These are phyloP conservation scores for Sitta europaea DNA, from an alignment of 2,113 vertebrate species.

Conservation along the genomic window DNA sequence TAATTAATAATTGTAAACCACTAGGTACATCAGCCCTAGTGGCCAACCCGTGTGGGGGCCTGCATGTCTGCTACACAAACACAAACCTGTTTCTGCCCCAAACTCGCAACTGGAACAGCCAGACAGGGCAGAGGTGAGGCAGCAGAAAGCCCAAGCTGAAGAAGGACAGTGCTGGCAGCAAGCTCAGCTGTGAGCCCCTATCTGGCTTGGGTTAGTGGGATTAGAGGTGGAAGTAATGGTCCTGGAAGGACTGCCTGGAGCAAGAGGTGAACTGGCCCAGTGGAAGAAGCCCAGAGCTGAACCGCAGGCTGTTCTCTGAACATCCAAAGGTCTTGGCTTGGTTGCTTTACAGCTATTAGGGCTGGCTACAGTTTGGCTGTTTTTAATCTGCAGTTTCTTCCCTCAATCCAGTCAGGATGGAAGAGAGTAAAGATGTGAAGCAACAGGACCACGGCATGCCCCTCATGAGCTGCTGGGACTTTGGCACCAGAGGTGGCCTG, in stretches of 20 bases:
- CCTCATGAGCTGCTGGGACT: not conserved
- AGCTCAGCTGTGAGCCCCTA: not conserved
- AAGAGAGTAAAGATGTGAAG: not conserved
- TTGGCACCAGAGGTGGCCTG: rapidly evolving
- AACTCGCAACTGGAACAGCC: not conserved
- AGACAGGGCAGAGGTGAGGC: not conserved
- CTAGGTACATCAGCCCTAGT: not conserved
- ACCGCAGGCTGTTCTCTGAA: not conserved
- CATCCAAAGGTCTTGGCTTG: not conserved
- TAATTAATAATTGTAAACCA: too few relatives aligned
- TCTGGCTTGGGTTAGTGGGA: not conserved
- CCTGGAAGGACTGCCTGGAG: not conserved
- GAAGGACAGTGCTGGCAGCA: not conserved
- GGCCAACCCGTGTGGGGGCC: rapidly evolving
- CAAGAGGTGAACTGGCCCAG: not conserved
- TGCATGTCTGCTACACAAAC: not conserved
- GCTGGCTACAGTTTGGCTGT: not conserved
- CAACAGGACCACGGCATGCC: rapidly evolving
- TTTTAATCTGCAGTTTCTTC: not conserved
- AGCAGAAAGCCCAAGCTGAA: not conserved
- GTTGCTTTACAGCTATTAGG: not conserved
- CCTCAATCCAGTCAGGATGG: not conserved
- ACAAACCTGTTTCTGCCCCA: not conserved
- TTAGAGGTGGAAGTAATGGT: not conserved
- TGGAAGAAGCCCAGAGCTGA: not conserved